These are phyloP conservation scores for Perodicticus potto DNA, from an alignment of 2,797 vertebrate genomes.

Conservation along the genomic window DNA sequence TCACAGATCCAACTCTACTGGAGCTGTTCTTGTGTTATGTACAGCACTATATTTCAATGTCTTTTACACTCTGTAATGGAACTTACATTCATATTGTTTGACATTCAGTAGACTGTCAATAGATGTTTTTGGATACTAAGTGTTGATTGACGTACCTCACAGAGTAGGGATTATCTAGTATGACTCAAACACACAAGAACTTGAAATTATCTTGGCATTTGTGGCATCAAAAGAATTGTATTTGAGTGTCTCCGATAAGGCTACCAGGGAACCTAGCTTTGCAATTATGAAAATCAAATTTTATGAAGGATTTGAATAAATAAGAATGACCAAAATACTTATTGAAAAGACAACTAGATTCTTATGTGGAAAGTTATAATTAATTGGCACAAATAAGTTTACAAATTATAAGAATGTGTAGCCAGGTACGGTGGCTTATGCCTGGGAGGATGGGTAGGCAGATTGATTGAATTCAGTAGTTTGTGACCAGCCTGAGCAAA, in stretches of 20 bases:
- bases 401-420: neutral
- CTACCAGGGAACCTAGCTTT: neutral
- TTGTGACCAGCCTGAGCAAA: too few relatives aligned
- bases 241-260: neutral
- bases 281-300: constrained; percentile 3
- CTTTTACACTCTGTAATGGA: neutral
- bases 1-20: neutral
- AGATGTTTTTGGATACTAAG: constrained; percentile 4
- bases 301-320: constrained; percentile 38
- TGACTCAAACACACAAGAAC: neutral
- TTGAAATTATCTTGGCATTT: constrained; percentile 55
- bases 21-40: neutral
- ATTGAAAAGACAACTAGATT: neutral
- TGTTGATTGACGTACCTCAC: neutral
- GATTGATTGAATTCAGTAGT: too few relatives aligned
- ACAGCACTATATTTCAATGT: neutral
- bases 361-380: neutral
- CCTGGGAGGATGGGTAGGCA: too few relatives aligned
- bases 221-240: neutral
- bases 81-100: neutral
- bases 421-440: too few relatives aligned
- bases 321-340: neutral
- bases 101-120: neutral
- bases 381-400: neutral
- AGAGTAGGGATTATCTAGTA: neutral